phyloP scores from a whole-genome alignment of 30 jellyfish, hydroid and myxozoan species.

The Aurelia sp. region DNA sequence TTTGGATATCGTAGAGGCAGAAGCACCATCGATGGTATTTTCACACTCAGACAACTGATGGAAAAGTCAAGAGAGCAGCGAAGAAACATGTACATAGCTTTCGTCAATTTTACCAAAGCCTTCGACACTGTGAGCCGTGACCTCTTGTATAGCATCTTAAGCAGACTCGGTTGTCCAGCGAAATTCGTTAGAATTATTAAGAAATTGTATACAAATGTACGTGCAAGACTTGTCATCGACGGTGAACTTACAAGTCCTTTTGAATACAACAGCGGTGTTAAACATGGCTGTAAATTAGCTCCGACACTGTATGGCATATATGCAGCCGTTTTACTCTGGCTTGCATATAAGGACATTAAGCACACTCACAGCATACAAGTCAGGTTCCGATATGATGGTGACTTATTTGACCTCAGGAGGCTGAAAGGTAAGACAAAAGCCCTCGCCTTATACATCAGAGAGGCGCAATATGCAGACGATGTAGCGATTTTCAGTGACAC shows the following conservation, averaged over 20 bases:
- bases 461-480: conserved; percentile 77
- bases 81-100: conserved; percentile 64
- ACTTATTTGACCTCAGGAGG: conserved; percentile 63
- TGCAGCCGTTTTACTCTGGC: conserved; percentile 72
- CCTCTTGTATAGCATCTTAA: conserved; percentile 40
- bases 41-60: conserved; percentile 61
- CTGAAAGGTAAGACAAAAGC: too few species aligned
- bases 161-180: conserved; percentile 74
- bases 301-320: conserved; percentile 65
- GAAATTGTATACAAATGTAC: conserved; percentile 38
- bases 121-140: conserved; percentile 75
- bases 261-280: conserved; percentile 73
- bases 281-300: conserved; percentile 73
- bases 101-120: conserved; percentile 79
- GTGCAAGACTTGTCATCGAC: conserved; percentile 69
- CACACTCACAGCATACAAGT: conserved; percentile 46
- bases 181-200: conserved; percentile 58
- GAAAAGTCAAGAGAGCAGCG: conserved; percentile 75
- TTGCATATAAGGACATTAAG: conserved; percentile 50
- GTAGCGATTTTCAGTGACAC: conserved; percentile 69
- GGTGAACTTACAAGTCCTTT: conserved; percentile 58
- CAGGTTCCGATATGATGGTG: conserved; percentile 70
- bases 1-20: conserved; percentile 77
- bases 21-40: conserved; percentile 72
- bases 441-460: conserved; percentile 39